Evolutionary conservation across 2,113 vertebrate species (phyloP).

Genomic region (Heterotis niloticus): DNA sequence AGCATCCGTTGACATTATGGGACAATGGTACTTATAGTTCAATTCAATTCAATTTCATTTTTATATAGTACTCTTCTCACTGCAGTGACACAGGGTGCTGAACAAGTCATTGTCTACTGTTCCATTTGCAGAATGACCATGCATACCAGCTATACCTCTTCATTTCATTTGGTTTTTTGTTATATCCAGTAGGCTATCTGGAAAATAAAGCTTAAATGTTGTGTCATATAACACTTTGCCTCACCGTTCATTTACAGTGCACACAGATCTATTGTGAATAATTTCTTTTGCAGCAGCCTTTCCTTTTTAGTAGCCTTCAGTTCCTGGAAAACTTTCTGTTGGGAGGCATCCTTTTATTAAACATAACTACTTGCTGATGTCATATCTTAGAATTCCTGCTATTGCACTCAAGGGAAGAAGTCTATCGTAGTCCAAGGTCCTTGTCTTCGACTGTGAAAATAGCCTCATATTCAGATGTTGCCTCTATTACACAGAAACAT

Average conservation of each 20-base stretch:
- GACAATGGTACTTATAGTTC: background rate
- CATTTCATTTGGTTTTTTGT: no score
- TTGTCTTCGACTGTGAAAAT: conserved; percentile 1
- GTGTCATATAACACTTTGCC: background rate
- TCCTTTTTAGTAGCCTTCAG: conserved; percentile 23
- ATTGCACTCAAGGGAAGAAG: background rate
- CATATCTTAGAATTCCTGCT: conserved; percentile 16
- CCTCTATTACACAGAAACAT: background rate
- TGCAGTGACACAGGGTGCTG: no score
- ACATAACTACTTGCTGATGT: conserved; percentile 39
- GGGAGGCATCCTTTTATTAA: conserved; percentile 54
- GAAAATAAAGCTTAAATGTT: no score
- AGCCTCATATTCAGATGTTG: background rate
- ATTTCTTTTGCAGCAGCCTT: background rate
- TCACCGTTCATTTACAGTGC: background rate
- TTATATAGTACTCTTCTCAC: no score
- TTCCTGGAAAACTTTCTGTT: conserved; percentile 46
- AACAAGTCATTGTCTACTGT: no score
- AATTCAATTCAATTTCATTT: no score
- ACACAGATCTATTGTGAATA: background rate
- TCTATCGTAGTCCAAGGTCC: background rate
- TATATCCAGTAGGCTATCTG: no score
- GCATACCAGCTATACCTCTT: no score
- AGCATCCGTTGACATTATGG: no score
- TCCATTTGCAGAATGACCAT: no score